Conservation (phyloP, 2,888 invertebrate species). For the Tanytarsus gracilentus region DNA sequence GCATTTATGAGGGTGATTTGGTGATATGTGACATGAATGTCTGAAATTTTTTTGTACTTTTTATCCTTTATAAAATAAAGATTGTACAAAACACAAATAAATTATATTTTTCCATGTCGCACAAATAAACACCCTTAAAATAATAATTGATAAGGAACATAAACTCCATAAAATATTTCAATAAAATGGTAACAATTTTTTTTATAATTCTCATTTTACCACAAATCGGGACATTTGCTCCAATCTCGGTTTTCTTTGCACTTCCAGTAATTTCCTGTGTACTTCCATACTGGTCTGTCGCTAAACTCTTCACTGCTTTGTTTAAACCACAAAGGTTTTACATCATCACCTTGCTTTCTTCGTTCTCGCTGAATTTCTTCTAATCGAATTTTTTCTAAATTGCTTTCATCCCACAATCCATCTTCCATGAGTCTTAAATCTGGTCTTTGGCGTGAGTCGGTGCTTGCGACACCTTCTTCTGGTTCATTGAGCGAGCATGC, state of each 20-base stretch:
- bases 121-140: too few relatives aligned
- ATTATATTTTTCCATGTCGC: too few relatives aligned
- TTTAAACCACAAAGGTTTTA: conserved; percentile 40
- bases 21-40: too few relatives aligned
- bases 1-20: too few relatives aligned
- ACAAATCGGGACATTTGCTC: conserved; percentile 59
- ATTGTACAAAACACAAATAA: too few relatives aligned
- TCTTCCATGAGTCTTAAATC: conserved; percentile 93
- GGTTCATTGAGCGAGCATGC: conserved; percentile 88
- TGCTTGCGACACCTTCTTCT: conserved; percentile 81
- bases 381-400: conserved; percentile 63
- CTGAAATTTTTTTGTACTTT: too few relatives aligned
- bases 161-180: too few relatives aligned
- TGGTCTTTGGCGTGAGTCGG: conserved; percentile 77
- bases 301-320: neutral
- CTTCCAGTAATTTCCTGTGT: conserved; percentile 79
- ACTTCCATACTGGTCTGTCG: conserved; percentile 52
- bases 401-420: conserved; percentile 79
- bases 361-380: conserved; percentile 85
- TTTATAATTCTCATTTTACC: neutral
- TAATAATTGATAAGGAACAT: too few relatives aligned
- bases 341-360: conserved; percentile 62
- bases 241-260: conserved; percentile 75
- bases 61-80: too few relatives aligned
- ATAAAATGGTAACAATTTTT: too few relatives aligned